Base-by-base conservation (phyloP, 2,113 vertebrate species). In the Lepisosteus osseus region DNA sequence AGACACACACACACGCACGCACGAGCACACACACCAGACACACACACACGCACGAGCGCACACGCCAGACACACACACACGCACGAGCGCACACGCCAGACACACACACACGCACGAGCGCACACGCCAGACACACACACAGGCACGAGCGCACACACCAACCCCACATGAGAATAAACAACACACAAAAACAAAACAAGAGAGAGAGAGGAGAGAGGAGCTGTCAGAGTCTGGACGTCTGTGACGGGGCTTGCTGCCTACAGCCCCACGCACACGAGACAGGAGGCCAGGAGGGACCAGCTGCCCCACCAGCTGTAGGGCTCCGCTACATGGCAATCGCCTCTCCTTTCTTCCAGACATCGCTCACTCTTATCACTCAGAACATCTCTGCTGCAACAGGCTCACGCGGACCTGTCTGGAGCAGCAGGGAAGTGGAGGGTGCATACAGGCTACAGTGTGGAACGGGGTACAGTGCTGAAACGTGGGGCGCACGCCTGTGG, bases 1-100 rank as follows among this genome's bases (percentile, higher is more conserved):
- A 69, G 2, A 69, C 15, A 61, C 54, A 61, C 11, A 69, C 54
- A 14, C 40, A 72, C 47, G 84, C 86, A 99, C 97, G 61, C 9
- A 40, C 54, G 79, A 68, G 72, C 47, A 78, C n/a, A 80, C 40
- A 78, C 6, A 41, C 56, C 45, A 3, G 9, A 74, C 64, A 71
- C 40, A 76, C 65, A 74, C 43, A 74, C 29, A 54, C 7, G 1
- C 61, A 29, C 29, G 15, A 17, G 15, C 0, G 15, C 15, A 6
- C 61, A 74, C 65, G 44, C 0, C 14, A 47, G 56, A 62, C 7
- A 17, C 40, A 51, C 40, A 76, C 65, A 74, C 43, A 74, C 12
- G 41, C 7, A 1, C 61, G 14, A 29, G 15, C 0, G 15, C 15
- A 17, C 15, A 6, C 61, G 72, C 65, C 42, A 0, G 7, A 47